A percentile compares a stretch with the other conserved stretches of the same genome.
These are phyloP conservation scores for Gallinago paraguaiae DNA, from an alignment of 2,113 vertebrate genomes.

Conservation along the genomic window DNA sequence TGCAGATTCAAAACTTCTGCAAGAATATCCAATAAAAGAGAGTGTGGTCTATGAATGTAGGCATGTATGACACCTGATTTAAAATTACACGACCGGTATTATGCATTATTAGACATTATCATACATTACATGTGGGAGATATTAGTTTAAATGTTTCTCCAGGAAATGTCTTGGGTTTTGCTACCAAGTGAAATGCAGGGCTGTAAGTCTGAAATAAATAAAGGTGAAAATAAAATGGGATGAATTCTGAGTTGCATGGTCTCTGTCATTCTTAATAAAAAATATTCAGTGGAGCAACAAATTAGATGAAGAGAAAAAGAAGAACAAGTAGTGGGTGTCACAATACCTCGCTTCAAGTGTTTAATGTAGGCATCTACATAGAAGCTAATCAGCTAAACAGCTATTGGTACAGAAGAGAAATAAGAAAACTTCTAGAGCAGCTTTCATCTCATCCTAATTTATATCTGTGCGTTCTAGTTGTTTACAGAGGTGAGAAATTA, in stretches of 20 bases:
- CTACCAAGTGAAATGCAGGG: neutral
- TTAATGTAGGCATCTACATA: neutral
- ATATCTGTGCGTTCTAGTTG: neutral
- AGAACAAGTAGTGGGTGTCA: neutral
- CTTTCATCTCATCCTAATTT: neutral
- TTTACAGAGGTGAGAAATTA: neutral
- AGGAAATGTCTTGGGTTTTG: neutral
- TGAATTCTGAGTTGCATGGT: neutral
- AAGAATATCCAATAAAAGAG: neutral
- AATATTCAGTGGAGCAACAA: neutral
- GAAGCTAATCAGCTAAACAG: neutral
- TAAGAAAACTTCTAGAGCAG: neutral
- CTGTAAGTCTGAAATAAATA: neutral
- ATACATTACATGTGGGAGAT: neutral
- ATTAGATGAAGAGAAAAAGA: neutral
- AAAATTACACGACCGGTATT: neutral
- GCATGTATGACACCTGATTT: neutral
- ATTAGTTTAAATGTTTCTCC: neutral
- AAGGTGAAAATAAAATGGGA: neutral
- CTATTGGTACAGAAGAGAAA: neutral
- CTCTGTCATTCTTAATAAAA: neutral
- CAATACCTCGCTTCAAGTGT: neutral
- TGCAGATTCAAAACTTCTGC: neutral
- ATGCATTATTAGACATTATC: neutral
- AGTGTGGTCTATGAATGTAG: neutral